Evolutionary conservation across 2,113 vertebrate species (phyloP).

Genomic region (Conger conger): DNA sequence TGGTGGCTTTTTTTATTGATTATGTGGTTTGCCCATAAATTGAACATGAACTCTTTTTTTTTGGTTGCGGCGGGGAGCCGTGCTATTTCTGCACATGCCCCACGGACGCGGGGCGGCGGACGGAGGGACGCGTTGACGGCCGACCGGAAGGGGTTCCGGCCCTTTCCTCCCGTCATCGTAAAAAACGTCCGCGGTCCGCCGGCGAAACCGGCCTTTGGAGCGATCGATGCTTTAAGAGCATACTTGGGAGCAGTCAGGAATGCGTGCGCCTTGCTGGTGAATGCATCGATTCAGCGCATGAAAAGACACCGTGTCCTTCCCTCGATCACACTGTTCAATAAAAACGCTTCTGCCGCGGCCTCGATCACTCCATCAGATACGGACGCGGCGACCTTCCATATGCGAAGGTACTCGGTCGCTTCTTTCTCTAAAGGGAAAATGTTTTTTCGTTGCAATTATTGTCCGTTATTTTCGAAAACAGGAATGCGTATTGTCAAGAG

Average conservation of each 20-base stretch:
- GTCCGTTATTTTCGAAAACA: too few relatives aligned
- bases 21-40: slow-evolving; percentile 4
- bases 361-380: not conserved
- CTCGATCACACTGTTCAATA: not conserved
- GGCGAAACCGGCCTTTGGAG: not conserved
- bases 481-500: too few relatives aligned
- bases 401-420: too few relatives aligned
- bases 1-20: not conserved
- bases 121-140: not conserved
- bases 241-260: not conserved
- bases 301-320: not conserved
- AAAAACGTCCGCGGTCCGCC: not conserved
- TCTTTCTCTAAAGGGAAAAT: too few relatives aligned
- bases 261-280: not conserved
- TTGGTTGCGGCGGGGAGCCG: not conserved
- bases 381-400: too few relatives aligned
- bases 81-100: not conserved
- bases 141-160: not conserved
- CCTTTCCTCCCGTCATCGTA: not conserved
- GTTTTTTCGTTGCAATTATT: too few relatives aligned
- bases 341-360: not conserved
- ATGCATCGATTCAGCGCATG: not conserved
- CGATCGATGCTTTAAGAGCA: not conserved
- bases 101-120: not conserved
- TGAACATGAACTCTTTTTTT: not conserved